Evolutionary conservation across 2,888 invertebrate species (phyloP).

Genomic region (Oscheius sp.): DNA sequence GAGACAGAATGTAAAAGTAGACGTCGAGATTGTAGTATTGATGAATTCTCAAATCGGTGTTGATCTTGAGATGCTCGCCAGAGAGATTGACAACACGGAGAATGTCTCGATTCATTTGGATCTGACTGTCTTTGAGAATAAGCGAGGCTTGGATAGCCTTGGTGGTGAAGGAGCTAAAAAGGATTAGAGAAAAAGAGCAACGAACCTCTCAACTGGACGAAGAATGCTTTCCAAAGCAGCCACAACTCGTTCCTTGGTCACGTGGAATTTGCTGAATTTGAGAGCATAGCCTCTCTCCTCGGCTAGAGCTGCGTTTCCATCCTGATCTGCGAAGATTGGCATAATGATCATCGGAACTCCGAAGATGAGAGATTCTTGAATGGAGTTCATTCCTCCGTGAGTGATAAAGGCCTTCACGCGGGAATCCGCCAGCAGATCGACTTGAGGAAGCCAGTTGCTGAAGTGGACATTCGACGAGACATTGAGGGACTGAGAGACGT

Average conservation of each 20-base stretch:
- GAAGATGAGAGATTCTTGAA: constrained; percentile 32
- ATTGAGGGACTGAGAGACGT: no score
- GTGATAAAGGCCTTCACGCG: constrained; percentile 38
- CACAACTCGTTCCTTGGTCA: constrained; percentile 29
- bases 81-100: constrained; percentile 8
- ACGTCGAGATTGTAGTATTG: constrained; percentile 40
- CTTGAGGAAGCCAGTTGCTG: constrained; percentile 36
- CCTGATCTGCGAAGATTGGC: constrained; percentile 43
- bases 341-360: constrained; percentile 38
- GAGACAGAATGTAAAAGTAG: constrained; percentile 18
- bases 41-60: constrained; percentile 18
- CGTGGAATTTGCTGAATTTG: constrained; percentile 29
- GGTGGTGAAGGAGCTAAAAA: constrained; percentile 1
- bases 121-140: constrained; percentile 14
- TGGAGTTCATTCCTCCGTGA: constrained; percentile 42
- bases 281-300: constrained; percentile 25
- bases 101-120: constrained; percentile 11
- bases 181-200: background rate
- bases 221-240: constrained; percentile 29
- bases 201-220: constrained; percentile 9
- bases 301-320: constrained; percentile 38
- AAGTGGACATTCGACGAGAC: constrained; percentile 33
- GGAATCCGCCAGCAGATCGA: constrained; percentile 39
- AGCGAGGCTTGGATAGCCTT: constrained; percentile 21
- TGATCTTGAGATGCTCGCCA: constrained; percentile 30